phyloP scores from a whole-genome alignment of 2,797 vertebrate genomes.

The Parauchenoglanis ngamensis region DNA sequence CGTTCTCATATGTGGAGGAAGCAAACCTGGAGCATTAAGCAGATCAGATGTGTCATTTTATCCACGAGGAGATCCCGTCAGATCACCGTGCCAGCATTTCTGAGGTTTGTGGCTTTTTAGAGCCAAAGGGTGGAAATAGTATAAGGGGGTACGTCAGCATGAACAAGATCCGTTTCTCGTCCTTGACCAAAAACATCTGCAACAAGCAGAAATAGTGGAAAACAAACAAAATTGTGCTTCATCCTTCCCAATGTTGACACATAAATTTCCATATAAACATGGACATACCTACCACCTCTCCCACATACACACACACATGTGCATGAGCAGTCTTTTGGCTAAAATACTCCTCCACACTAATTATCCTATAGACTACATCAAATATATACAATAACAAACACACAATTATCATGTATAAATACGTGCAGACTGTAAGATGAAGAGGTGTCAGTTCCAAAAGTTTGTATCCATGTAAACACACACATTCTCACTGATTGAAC shows the following conservation, averaged over 20 bases:
- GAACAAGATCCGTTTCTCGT: conserved; percentile 30
- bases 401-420: background rate
- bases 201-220: conserved; percentile 26
- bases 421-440: conserved; percentile 16
- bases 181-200: conserved; percentile 55
- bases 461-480: conserved; percentile 13
- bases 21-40: conserved; percentile 18
- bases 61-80: conserved; percentile 47
- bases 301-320: background rate
- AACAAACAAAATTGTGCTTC: conserved; percentile 32
- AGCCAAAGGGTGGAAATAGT: conserved; percentile 50
- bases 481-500: conserved; percentile 20
- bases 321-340: background rate
- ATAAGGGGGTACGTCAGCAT: conserved; percentile 44
- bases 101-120: conserved; percentile 49
- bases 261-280: conserved; percentile 28
- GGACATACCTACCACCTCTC: background rate
- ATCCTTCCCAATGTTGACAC: conserved; percentile 33
- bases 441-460: background rate
- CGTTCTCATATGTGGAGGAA: conserved; percentile 1
- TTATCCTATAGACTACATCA: conserved; percentile 26
- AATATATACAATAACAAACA: conserved; percentile 24
- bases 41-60: conserved; percentile 50
- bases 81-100: conserved; percentile 50
- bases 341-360: conserved; percentile 1